Evolutionary conservation across 2,113 vertebrate species (phyloP).

Genomic region (Salvelinus namaycush): DNA sequence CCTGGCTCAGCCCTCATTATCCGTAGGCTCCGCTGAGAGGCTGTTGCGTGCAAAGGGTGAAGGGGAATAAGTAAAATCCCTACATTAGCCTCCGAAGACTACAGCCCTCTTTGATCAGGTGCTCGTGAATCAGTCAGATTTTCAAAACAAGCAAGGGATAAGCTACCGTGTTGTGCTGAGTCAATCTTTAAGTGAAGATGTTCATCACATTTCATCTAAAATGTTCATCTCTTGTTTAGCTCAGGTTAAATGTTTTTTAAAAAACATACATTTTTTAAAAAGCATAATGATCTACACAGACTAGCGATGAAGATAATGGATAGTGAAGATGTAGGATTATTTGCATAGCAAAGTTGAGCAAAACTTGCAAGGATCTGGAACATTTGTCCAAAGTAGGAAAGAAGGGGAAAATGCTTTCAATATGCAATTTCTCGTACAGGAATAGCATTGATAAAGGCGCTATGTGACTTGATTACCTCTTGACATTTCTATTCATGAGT

Average conservation of each 20-base stretch:
- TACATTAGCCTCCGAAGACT: slow-evolving; percentile 53
- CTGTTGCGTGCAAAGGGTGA: slow-evolving; percentile 50
- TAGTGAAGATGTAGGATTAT: too few species aligned
- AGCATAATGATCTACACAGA: too few species aligned
- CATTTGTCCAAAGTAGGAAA: too few species aligned
- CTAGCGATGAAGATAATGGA: too few species aligned
- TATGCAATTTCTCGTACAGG: slow-evolving; percentile 37
- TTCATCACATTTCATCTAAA: not conserved
- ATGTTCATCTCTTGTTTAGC: not conserved
- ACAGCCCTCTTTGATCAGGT: slow-evolving; percentile 17
- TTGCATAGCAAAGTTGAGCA: not conserved
- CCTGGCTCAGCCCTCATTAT: slow-evolving; percentile 64
- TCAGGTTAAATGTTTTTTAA: not conserved
- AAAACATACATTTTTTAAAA: not conserved
- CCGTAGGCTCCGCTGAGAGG: slow-evolving; percentile 54
- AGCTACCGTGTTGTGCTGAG: not conserved
- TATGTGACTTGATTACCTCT: slow-evolving; percentile 66
- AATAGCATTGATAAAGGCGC: slow-evolving; percentile 45
- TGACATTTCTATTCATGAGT: slow-evolving; percentile 60
- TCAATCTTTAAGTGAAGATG: not conserved
- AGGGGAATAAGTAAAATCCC: slow-evolving; percentile 49
- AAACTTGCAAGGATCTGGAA: not conserved
- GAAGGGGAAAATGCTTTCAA: slow-evolving; percentile 36
- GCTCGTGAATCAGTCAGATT: not conserved
- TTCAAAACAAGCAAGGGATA: too few species aligned